These are phyloP conservation scores for Ondatra zibethicus DNA, from an alignment of 2,113 vertebrate genomes.

Conservation along the genomic window DNA sequence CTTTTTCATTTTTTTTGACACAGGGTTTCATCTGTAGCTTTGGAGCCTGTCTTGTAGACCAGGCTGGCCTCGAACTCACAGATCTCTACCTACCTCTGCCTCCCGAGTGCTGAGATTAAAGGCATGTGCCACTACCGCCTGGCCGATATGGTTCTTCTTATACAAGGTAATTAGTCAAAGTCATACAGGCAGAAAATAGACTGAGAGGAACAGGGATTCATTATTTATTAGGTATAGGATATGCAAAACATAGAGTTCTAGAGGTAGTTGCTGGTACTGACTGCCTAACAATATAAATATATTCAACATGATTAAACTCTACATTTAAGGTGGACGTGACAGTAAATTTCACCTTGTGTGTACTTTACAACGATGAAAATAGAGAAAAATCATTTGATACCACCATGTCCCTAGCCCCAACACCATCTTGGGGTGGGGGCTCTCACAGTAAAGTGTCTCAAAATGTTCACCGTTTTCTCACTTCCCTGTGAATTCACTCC, in stretches of 20 bases:
- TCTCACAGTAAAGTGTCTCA: background rate
- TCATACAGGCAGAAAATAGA: background rate
- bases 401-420: background rate
- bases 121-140: too few relatives aligned
- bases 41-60: too few relatives aligned
- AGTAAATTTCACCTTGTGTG: too few relatives aligned
- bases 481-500: background rate
- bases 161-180: too few relatives aligned
- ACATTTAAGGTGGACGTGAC: background rate
- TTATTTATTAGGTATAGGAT: background rate
- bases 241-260: background rate
- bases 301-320: background rate
- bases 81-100: too few relatives aligned
- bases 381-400: background rate
- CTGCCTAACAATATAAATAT: background rate
- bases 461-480: background rate
- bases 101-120: too few relatives aligned
- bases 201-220: too few relatives aligned
- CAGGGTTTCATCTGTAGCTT: too few relatives aligned
- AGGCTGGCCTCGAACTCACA: too few relatives aligned
- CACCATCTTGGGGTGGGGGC: too few relatives aligned
- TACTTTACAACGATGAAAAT: background rate
- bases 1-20: too few relatives aligned
- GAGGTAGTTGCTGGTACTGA: background rate
- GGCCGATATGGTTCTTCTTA: background rate